A percentile compares a stretch with the other conserved stretches of the same genome.
phyloP scores from a whole-genome alignment of 2,797 vertebrate genomes.

The Lithobates pipiens region DNA sequence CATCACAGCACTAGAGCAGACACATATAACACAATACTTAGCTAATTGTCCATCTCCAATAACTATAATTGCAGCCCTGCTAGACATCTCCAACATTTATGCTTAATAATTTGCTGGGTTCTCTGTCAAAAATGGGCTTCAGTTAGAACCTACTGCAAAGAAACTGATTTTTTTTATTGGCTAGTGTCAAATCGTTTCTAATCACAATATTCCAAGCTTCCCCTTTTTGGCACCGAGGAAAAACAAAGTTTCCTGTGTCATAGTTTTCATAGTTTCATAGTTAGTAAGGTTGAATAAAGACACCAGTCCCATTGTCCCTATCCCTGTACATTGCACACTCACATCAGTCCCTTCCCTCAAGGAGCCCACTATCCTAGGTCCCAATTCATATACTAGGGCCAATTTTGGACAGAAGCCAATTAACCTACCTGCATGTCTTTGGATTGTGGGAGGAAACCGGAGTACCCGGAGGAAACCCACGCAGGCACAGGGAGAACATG shows the following conservation, averaged over 20 bases:
- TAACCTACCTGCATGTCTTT: too few species aligned
- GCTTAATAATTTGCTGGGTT: not conserved
- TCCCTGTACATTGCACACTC: too few species aligned
- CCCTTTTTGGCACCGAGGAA: not conserved
- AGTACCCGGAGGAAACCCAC: too few species aligned
- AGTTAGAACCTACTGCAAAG: not conserved
- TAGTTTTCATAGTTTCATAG: too few species aligned
- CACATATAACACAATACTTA: not conserved
- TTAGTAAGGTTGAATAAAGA: too few species aligned
- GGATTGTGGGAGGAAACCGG: too few species aligned
- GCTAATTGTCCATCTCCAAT: conserved; percentile 4
- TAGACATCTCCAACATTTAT: not conserved
- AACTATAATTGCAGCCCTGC: conserved; percentile 26
- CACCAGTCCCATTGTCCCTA: too few species aligned
- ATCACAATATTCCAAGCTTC: not conserved
- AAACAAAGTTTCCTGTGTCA: not conserved
- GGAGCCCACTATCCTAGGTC: too few species aligned
- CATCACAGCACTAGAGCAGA: not conserved
- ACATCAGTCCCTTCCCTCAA: too few species aligned
- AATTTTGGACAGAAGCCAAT: too few species aligned
- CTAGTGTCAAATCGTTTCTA: not conserved
- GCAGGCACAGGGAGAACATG: too few species aligned
- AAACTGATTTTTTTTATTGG: not conserved
- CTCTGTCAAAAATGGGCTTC: not conserved
- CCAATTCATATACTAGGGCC: too few species aligned